Conservation (phyloP, 2,113 vertebrate genomes). For the human (Homo sapiens) region DNA sequence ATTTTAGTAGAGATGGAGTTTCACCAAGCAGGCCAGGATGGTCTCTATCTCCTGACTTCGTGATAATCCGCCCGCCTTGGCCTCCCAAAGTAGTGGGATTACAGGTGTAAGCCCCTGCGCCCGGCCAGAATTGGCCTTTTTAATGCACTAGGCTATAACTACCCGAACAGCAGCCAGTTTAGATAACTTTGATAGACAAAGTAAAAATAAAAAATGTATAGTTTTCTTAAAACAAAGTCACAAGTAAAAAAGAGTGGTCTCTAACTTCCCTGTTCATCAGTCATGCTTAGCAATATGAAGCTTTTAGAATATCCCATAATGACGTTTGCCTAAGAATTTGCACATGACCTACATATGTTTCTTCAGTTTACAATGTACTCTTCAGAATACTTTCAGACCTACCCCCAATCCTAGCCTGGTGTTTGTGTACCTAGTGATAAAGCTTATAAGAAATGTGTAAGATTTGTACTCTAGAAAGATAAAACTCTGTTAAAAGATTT, state of each 20-base stretch:
- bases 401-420: background rate
- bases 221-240: background rate
- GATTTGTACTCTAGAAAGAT: background rate
- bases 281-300: background rate
- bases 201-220: background rate
- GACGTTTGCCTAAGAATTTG: background rate
- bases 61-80: too few species aligned
- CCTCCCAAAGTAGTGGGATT: too few species aligned
- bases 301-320: background rate
- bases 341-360: background rate
- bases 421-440: background rate
- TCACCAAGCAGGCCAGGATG: too few species aligned
- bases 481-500: background rate
- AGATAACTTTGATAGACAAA: background rate
- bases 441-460: background rate
- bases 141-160: background rate
- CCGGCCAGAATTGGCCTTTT: background rate
- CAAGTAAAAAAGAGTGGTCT: fast-evolving
- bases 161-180: background rate
- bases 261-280: background rate
- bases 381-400: background rate
- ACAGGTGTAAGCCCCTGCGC: too few species aligned
- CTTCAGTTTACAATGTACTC: background rate
- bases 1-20: too few species aligned
- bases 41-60: too few species aligned